A percentile compares a stretch with the other conserved stretches of the same genome.
Evolutionary conservation across 2,888 invertebrate genomes (phyloP).

Genomic region (Mythimna lalbum): DNA sequence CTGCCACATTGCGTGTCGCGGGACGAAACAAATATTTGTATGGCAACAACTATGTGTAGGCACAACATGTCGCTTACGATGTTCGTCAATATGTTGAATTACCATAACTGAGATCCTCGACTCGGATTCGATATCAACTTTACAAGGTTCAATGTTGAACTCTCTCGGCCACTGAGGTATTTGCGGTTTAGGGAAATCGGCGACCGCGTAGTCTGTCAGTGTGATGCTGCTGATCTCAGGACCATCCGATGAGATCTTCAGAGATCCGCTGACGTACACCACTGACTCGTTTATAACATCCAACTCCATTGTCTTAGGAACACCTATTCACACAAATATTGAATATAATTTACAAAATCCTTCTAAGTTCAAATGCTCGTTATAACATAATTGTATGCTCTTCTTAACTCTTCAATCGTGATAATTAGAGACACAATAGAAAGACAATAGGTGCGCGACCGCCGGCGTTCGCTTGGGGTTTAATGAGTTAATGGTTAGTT

Average conservation of each 20-base stretch:
- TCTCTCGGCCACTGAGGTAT: constrained; percentile 89
- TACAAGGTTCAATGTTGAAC: constrained; percentile 86
- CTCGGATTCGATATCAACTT: constrained; percentile 85
- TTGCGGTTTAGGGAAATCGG: constrained; percentile 79
- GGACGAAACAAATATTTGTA: no score
- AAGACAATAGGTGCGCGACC: no score
- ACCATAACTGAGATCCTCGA: constrained; percentile 85
- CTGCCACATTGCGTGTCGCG: no score
- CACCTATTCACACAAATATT: constrained; percentile 77
- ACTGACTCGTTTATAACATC: constrained; percentile 89
- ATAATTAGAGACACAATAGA: no score
- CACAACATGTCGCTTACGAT: no score
- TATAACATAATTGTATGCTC: no score
- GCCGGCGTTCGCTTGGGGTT: no score
- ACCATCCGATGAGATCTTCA: constrained; percentile 89
- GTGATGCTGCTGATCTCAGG: constrained; percentile 87
- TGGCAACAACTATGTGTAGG: no score
- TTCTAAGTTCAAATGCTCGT: not conserved
- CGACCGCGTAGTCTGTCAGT: constrained; percentile 83
- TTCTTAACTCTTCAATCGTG: no score
- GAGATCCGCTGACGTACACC: constrained; percentile 88
- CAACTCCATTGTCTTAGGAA: constrained; percentile 84
- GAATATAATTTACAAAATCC: constrained; percentile 1
- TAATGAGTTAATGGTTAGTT: no score
- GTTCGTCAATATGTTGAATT: constrained; percentile 1